Base-by-base conservation (phyloP, 2,888 invertebrate genomes). In the Noctuana brunneofusca region DNA sequence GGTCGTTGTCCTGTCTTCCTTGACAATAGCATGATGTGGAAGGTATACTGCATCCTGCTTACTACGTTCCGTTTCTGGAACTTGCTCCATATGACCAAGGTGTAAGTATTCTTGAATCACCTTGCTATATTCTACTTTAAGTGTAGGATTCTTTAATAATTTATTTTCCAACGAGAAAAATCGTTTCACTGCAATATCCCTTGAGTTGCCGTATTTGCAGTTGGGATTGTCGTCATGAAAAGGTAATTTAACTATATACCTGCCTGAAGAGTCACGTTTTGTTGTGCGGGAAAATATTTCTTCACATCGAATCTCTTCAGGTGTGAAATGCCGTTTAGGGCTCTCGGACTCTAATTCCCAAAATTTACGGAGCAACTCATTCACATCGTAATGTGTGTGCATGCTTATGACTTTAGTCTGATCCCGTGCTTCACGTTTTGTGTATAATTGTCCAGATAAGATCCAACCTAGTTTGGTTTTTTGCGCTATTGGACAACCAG, bases 11-110 rank as follows among this genome's bases (percentile, higher is more conserved):
- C 64, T 70, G 38, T 75, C 73, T 8, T 71, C 65, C 2, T 70
- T 65, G 3, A 74, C 35, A 0, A 78, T 72, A 0, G 72, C 69
- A 32, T 73, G 75, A 56, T 77, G 75, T 6, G 76, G 75, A 35
- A 76, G 55, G 50, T 73, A 75, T 0, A 69, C 68, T 1, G 65
- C 53, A 3, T 60, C 16, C 12, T 22, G 30, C 3, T 55, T 62
- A 0, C 22, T 22, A 20, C 59, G 24, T 8, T 68, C 56, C n/a
- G 32, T 48, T 22, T 65, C 43, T 53, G 63, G 50, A 0, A 68
- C 59, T 32, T 18, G 12, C 41, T 68, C 67, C 67, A 70, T 68
- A 20, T 72, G 71, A 38, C 56, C 57, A 3, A 64, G 41, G 9
- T 38, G 30, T n/a, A 68, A 4, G 35, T 72, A 70, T 18, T 71